Base-by-base conservation (phyloP, 2,888 invertebrate genomes). In the Leptopilina syphax region DNA sequence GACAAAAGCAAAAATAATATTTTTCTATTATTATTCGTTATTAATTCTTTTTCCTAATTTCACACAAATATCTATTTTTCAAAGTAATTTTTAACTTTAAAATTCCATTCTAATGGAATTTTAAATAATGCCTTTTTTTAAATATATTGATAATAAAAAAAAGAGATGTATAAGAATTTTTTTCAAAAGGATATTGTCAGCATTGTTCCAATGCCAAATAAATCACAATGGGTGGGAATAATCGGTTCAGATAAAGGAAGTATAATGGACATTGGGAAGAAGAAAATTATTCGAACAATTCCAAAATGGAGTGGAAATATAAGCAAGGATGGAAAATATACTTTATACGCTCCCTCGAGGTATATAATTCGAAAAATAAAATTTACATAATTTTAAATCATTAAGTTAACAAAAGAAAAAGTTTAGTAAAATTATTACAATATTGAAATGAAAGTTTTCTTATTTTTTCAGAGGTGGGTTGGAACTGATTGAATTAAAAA, bases 271-370 rank as follows among this genome's bases (percentile, higher is more conserved):
- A 96, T 98, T 82, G 96, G 96, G 89, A 96, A 95, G 24, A 98
- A 98, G 88, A 96, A 96, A 87, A 95, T 97, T 83, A 93, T 98
- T n/a, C 94, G 98, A 77, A 95, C 96, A 0, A 95, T 98, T 13
- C 95, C 96, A 0, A 96, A 97, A 87, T 99, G 98, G 98, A 97
- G 97, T 84, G 98, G 98, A 0, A 95, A 95, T 77, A 95, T 97
- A 85, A 97, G 97, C 0, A 94, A 94, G 83, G 97, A 98, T 89
- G 97, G 97, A 1, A 97, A 97, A 91, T 95, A 95, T 85, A 99
- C 99, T 0, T 93, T 99, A 0, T 98, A 97, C 90, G 98, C 99
- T 0, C 99, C 99, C 0, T 93, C 96, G 63, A 93, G 94, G 94
- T 18, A 18, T 18, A 18, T 18, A 18, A 18, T 18, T 18, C 0